Evolutionary conservation across 2,797 vertebrate genomes (phyloP).

Genomic region (Ctenopoma multispine): DNA sequence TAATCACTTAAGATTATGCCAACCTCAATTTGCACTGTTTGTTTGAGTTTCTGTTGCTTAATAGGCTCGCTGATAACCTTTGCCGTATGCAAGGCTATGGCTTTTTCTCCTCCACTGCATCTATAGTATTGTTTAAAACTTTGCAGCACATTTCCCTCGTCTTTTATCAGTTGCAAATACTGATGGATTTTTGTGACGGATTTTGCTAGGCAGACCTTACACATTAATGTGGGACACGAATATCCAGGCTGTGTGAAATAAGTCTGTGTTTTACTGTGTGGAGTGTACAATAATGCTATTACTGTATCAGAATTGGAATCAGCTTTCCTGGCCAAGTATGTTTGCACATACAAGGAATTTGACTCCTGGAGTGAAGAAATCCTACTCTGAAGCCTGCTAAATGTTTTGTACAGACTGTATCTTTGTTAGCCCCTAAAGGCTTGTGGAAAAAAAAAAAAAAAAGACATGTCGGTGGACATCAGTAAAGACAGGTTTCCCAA

Average conservation of each 20-base stretch:
- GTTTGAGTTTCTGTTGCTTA: slow-evolving; percentile 50
- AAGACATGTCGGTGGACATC: slow-evolving; percentile 5
- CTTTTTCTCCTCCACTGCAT: slow-evolving; percentile 1
- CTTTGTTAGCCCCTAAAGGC: too few relatives aligned
- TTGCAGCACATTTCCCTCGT: not conserved
- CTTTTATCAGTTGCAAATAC: not conserved
- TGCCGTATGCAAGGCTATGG: slow-evolving; percentile 6
- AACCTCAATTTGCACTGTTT: slow-evolving; percentile 51
- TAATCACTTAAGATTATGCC: slow-evolving; percentile 59
- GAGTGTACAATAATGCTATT: not conserved
- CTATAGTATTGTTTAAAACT: not conserved
- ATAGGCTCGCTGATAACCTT: slow-evolving; percentile 37
- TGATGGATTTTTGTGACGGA: not conserved
- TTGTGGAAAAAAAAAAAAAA: not conserved
- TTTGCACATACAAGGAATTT: too few relatives aligned
- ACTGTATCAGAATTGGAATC: not conserved
- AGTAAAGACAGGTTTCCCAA: not conserved
- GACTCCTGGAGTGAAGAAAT: not conserved
- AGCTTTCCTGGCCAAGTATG: too few relatives aligned
- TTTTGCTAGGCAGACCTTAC: not conserved
- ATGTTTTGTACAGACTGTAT: not conserved
- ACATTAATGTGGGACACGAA: not conserved
- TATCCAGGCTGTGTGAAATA: not conserved
- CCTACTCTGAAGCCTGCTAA: not conserved
- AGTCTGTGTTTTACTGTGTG: not conserved